These are phyloP conservation scores for Notoglanidium macrostoma DNA, from an alignment of 2,797 vertebrate genomes.

Conservation along the genomic window DNA sequence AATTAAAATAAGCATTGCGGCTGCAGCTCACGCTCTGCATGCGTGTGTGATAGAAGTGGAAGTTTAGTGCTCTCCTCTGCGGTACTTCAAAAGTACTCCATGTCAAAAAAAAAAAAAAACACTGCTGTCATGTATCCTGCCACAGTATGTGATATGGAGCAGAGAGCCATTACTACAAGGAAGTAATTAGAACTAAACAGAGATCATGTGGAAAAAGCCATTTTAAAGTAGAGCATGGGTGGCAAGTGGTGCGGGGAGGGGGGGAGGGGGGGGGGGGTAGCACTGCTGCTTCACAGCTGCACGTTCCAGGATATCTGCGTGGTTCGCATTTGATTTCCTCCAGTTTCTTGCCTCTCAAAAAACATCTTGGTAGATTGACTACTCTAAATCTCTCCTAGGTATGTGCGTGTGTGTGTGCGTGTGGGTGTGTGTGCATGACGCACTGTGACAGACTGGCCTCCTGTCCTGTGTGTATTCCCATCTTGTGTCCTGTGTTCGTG, in stretches of 20 bases:
- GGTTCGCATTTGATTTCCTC: not conserved
- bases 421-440: not conserved
- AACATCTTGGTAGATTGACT: not conserved
- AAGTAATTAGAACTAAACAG: conserved; percentile 29
- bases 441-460: not conserved
- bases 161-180: not conserved
- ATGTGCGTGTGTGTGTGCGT: not conserved
- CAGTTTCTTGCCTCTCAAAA: not conserved
- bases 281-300: not conserved
- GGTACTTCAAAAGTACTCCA: conserved; percentile 12
- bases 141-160: conserved; percentile 5
- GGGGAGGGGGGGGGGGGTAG: too few relatives aligned
- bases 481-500: not conserved
- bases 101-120: not conserved
- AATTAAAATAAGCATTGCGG: conserved; percentile 1
- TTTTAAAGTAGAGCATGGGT: conserved; percentile 1
- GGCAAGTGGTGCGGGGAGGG: conserved; percentile 14
- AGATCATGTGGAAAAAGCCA: conserved; percentile 28
- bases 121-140: not conserved
- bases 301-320: not conserved
- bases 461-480: not conserved
- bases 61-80: not conserved
- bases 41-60: not conserved
- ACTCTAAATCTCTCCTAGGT: not conserved
- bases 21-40: not conserved